These are phyloP conservation scores for Papilio protenor DNA, from an alignment of 2,888 invertebrate genomes.

Conservation along the genomic window DNA sequence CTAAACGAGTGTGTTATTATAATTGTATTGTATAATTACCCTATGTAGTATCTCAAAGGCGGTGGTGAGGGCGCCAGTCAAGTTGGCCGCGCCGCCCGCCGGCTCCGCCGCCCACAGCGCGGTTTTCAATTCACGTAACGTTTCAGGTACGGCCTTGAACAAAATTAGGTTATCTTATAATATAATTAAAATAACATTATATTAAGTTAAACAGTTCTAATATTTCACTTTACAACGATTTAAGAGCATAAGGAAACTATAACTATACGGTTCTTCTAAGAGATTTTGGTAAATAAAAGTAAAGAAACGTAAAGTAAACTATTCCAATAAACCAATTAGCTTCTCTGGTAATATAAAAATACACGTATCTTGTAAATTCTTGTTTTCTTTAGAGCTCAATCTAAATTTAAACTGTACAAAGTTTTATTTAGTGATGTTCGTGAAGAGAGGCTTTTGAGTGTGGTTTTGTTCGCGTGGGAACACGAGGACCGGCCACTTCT, in stretches of 20 bases:
- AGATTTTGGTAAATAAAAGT: no score
- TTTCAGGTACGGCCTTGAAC: conserved; percentile 91
- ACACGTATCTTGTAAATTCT: not conserved
- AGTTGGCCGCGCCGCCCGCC: conserved; percentile 91
- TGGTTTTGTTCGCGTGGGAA: conserved; percentile 43
- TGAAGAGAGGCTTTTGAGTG: conserved; percentile 41
- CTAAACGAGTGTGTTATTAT: not conserved
- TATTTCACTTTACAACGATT: no score
- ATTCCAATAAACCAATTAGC: no score
- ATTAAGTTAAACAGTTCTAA: no score
- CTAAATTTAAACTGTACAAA: conserved; percentile 5
- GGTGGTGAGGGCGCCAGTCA: conserved; percentile 95
- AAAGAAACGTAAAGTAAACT: no score
- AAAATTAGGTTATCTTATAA: not conserved
- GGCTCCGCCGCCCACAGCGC: conserved; percentile 89
- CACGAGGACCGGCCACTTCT: conserved; percentile 44
- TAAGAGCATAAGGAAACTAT: no score
- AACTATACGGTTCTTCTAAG: no score
- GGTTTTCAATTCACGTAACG: conserved; percentile 91
- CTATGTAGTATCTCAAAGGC: conserved; percentile 96
- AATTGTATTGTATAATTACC: conserved; percentile 79
- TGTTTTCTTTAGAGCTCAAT: not conserved
- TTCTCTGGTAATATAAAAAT: not conserved
- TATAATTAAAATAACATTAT: no score
- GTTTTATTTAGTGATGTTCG: conserved; percentile 32